phyloP scores from a whole-genome alignment of 2,113 vertebrate genomes.

The Chloebia gouldiae region DNA sequence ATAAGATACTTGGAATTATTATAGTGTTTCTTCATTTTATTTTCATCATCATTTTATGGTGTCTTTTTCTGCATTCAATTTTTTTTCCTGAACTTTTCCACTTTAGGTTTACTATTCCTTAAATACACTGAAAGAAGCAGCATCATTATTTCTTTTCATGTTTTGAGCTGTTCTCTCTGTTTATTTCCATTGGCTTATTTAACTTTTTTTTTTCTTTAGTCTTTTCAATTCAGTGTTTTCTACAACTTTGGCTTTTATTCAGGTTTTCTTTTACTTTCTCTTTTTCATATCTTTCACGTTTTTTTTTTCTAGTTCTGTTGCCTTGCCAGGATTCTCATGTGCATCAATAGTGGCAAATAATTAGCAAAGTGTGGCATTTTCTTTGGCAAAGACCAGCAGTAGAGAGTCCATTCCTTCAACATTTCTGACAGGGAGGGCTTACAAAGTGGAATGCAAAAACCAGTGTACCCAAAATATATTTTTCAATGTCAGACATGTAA shows the following conservation, averaged over 20 bases:
- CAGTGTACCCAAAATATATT: background rate
- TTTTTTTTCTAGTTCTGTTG: background rate
- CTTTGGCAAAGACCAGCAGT: background rate
- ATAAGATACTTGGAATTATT: constrained; percentile 3
- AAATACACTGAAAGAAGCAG: background rate
- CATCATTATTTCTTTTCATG: background rate
- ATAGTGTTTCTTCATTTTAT: background rate
- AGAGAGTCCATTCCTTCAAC: background rate
- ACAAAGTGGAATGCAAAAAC: background rate
- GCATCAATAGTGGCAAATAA: background rate
- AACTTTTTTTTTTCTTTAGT: background rate
- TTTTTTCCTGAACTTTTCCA: background rate
- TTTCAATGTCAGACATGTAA: background rate
- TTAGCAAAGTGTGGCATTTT: background rate
- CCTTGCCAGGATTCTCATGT: background rate
- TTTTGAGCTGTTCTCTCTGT: background rate
- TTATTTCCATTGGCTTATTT: background rate
- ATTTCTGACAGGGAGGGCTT: background rate
- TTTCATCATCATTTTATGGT: background rate
- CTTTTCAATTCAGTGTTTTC: background rate
- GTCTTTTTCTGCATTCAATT: background rate
- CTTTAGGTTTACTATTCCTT: background rate
- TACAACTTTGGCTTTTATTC: background rate
- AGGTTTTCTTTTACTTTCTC: background rate
- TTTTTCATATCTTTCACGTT: background rate